These are phyloP conservation scores for Sylvilagus floridanus DNA, from an alignment of 2,797 vertebrate genomes.

Conservation along the genomic window DNA sequence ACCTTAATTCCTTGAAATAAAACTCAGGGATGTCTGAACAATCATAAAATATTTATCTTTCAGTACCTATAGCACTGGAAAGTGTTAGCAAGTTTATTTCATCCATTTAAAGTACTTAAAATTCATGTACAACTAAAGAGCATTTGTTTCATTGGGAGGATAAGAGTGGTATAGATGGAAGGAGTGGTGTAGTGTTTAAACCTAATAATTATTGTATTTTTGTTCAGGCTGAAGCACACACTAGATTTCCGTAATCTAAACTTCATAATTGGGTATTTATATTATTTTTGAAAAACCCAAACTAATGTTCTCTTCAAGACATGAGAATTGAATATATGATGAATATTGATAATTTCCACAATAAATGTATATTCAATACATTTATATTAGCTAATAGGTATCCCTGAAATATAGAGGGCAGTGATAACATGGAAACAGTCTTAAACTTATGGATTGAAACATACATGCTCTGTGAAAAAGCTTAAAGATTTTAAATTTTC, in stretches of 20 bases:
- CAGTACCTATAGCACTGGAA: slow-evolving; percentile 27
- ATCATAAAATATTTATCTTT: not conserved
- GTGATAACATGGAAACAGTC: not conserved
- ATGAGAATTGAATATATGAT: slow-evolving; percentile 22
- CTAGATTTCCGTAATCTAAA: not conserved
- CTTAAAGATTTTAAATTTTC: not conserved
- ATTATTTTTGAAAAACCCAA: not conserved
- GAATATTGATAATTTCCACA: slow-evolving; percentile 41
- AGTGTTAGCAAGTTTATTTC: not conserved
- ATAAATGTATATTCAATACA: not conserved
- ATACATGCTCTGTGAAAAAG: not conserved
- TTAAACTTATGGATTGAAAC: not conserved
- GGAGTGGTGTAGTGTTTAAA: not conserved
- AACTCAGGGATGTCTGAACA: not conserved
- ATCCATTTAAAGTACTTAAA: not conserved
- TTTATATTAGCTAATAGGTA: not conserved
- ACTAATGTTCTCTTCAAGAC: not conserved
- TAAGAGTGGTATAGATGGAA: not conserved
- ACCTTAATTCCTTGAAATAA: slow-evolving; percentile 39
- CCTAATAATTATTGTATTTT: not conserved
- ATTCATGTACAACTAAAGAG: not conserved
- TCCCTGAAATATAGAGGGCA: not conserved
- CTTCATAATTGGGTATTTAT: not conserved
- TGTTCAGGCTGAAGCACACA: accelerated
- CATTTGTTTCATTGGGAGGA: not conserved